Evolutionary conservation across 2,888 invertebrate species (phyloP).

Genomic region (Ecdyonurus torrentis): DNA sequence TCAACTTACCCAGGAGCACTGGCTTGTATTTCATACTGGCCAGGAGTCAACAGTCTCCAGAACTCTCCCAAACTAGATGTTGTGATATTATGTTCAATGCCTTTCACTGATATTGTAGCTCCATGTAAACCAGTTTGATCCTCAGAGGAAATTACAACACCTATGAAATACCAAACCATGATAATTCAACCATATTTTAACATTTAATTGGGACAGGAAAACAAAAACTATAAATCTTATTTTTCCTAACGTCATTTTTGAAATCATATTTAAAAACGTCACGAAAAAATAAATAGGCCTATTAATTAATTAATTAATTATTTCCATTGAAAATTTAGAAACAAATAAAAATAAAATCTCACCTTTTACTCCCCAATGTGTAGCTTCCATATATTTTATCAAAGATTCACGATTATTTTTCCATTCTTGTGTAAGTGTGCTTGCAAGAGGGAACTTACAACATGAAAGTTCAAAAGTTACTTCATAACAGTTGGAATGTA

Average conservation of each 20-base stretch:
- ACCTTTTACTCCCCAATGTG: constrained; percentile 53
- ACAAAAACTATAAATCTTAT: no score
- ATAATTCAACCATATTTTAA: no score
- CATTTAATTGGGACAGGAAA: no score
- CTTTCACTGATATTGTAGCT: constrained; percentile 58
- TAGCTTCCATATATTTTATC: constrained; percentile 66
- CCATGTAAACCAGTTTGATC: constrained; percentile 45
- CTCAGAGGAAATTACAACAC: constrained; percentile 15
- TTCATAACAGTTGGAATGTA: constrained; percentile 88
- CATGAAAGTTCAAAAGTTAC: constrained; percentile 94
- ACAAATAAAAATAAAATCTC: constrained; percentile 10
- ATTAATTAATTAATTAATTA: not conserved
- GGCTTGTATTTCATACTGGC: constrained; percentile 60
- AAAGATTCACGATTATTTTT: constrained; percentile 67
- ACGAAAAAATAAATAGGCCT: no score
- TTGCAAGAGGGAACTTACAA: constrained; percentile 73
- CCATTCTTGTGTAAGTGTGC: constrained; percentile 65
- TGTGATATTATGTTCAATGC: constrained; percentile 61
- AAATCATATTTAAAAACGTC: no score
- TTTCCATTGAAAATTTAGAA: not conserved
- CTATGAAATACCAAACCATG: no score
- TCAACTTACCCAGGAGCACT: constrained; percentile 54
- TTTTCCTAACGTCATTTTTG: no score
- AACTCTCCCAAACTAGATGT: constrained; percentile 75
- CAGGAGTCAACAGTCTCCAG: constrained; percentile 86